Conservation (phyloP, 2,797 vertebrate species). For the Centroberyx gerrardi region DNA sequence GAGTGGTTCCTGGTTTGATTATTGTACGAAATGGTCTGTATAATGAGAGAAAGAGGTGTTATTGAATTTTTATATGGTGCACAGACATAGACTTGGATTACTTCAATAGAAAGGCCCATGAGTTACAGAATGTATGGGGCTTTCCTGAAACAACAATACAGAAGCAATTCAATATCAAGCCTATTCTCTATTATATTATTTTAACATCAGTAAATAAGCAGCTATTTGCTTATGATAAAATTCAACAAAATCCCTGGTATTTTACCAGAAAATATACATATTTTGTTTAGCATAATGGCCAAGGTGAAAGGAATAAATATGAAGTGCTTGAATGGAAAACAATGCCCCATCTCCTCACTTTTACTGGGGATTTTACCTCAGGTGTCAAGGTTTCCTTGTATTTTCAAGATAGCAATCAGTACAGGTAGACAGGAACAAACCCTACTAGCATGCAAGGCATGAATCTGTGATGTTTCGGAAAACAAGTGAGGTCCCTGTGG, state of each 20-base stretch:
- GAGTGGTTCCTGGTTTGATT: too few relatives aligned
- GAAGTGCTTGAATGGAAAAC: not conserved
- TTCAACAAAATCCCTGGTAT: too few relatives aligned
- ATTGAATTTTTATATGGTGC: not conserved
- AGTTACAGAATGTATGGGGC: not conserved
- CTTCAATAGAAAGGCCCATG: not conserved
- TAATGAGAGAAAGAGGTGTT: too few relatives aligned
- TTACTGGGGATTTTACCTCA: not conserved
- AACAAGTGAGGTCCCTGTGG: slow-evolving; percentile 38
- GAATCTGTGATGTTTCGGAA: slow-evolving; percentile 38
- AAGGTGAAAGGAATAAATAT: not conserved
- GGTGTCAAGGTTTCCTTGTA: slow-evolving; percentile 6
- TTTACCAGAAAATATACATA: not conserved
- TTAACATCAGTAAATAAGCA: too few relatives aligned
- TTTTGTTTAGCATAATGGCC: not conserved
- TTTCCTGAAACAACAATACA: not conserved
- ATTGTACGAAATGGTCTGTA: too few relatives aligned
- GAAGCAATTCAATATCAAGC: too few relatives aligned
- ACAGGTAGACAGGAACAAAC: slow-evolving; percentile 25
- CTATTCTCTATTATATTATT: too few relatives aligned
- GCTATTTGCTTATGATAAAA: too few relatives aligned
- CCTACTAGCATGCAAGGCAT: slow-evolving; percentile 29
- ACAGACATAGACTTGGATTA: not conserved
- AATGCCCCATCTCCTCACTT: not conserved
- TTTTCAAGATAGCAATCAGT: slow-evolving; percentile 40